Evolutionary conservation across 2,797 vertebrate species (phyloP), one percentile per base, ranked within the genome.

Genomic region (Vespertilio murinus): DNA sequence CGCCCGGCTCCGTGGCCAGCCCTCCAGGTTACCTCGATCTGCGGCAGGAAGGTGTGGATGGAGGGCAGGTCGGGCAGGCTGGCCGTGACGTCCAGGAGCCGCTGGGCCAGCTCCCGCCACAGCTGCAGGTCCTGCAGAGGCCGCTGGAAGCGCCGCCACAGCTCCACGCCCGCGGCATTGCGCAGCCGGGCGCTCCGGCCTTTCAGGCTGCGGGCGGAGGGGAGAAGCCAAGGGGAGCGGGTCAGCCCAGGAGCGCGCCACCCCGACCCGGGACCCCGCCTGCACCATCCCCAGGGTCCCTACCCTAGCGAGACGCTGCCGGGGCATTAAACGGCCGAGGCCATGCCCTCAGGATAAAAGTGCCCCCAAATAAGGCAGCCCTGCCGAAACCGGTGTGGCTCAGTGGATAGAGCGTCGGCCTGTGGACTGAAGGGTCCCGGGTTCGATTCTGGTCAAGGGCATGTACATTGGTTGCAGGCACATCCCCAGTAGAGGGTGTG

Each of bases 131-230:
- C 98, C 64, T 98, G 97, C 83, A 99, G 96, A 0, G 99, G 99
- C 54, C 99, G 98, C 97, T 99, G 99, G 67, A 99, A 98, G 20
- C 98, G n/a, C 97, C 97, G 98, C 93, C 98, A 98, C 65, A 99
- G 98, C 2, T 98, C 97, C 0, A 93, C 94, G 96, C 98, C 98
- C 0, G 98, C 96, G 42, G 99, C 98, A 0, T 97, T 98, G 75
- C 98, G 98, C 95, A 99, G 98, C 96, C 98, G 98, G n/a, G 97
- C 97, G 1, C 97, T 98, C 97, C 98, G 98, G 64, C 98, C 97
- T 97, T 98, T 99, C 96, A 99, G 97, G 91, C 99, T 99, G 98
- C 3, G 87, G 82, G 82, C 88, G 0, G 23, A 84, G 54, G 49
- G 47, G 83, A 33, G 89, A 35, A 25, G 30, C 4, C 0, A 35